Conservation (phyloP, 2,797 vertebrate genomes). For the Avahi laniger region DNA sequence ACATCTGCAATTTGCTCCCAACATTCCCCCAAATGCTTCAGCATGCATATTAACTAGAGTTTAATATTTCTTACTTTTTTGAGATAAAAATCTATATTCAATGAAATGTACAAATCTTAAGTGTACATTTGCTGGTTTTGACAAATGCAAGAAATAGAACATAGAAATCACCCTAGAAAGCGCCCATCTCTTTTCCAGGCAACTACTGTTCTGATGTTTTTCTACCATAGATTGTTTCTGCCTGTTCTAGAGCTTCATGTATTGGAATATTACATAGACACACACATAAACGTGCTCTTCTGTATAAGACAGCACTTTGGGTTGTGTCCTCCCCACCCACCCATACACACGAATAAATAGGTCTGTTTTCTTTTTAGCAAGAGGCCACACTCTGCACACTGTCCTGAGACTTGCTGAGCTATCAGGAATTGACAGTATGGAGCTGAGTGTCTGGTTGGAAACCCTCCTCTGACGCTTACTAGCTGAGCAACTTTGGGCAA, state of each 20-base stretch:
- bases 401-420: not conserved
- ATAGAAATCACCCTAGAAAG: not conserved
- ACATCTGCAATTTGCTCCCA: not conserved
- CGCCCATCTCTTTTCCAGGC: not conserved
- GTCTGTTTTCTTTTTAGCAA: not conserved
- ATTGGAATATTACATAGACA: not conserved
- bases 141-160: not conserved
- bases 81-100: not conserved
- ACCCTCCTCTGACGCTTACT: not conserved
- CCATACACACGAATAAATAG: not conserved
- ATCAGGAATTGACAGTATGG: too few relatives aligned
- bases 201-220: not conserved
- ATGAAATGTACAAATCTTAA: not conserved
- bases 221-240: not conserved
- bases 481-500: not conserved
- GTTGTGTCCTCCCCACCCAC: not conserved
- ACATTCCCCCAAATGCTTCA: not conserved
- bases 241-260: not conserved
- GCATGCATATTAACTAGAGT: not conserved
- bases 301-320: not conserved
- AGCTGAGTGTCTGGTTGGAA: not conserved
- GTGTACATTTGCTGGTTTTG: not conserved
- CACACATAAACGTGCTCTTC: not conserved
- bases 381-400: not conserved
- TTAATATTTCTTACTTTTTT: not conserved